Evolutionary conservation across 2,113 vertebrate species (phyloP), one percentile per base, ranked within the genome.

Genomic region (Epinephelus lanceolatus): DNA sequence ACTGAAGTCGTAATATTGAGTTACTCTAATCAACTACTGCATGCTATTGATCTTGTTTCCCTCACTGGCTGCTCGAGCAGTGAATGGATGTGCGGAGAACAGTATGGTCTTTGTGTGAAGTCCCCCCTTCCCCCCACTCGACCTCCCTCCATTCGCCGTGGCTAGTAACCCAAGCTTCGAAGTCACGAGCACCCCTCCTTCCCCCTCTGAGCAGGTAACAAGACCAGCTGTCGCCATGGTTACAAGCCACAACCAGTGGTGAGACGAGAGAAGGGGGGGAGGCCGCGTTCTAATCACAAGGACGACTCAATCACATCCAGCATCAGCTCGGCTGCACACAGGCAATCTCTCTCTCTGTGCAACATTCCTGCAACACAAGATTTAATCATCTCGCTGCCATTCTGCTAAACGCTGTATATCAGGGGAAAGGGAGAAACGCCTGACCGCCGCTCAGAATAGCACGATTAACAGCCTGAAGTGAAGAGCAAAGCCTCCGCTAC

Each of bases 1-100:
- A 88, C 83, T 61, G 66, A 77, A 91, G 87, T 86, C 62, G 69
- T 88, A 87, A 92, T 93, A 94, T 93, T 87, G 84, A 92, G 86
- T 94, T 92, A 91, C 92, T 86, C 86, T 92, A 92, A 93, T 93
- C 93, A 93, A 30, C 81, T 76, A 66, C 92, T 87, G 91, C 69
- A 78, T 89, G 93, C 85, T 81, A 93, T 94, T 92, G 93, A 94
- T 93, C 91, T 88, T 21, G 75, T 79, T 90, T 89, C 77, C 79
- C 80, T 86, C 77, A 9, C 75, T 83, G 86, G 68, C 61, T 80
- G 83, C 84, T 71, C 8, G 27, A 75, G 77, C 83, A 69, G 71
- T 87, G 91, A 91, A 90, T 89, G 89, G 77, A 89, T 80, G 85
- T 84, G 84, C 68, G 42, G 72, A 80, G 81, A 92, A 94, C 94